phyloP scores from a whole-genome alignment of 2,797 vertebrate genomes.

The Sebastes steindachneri region DNA sequence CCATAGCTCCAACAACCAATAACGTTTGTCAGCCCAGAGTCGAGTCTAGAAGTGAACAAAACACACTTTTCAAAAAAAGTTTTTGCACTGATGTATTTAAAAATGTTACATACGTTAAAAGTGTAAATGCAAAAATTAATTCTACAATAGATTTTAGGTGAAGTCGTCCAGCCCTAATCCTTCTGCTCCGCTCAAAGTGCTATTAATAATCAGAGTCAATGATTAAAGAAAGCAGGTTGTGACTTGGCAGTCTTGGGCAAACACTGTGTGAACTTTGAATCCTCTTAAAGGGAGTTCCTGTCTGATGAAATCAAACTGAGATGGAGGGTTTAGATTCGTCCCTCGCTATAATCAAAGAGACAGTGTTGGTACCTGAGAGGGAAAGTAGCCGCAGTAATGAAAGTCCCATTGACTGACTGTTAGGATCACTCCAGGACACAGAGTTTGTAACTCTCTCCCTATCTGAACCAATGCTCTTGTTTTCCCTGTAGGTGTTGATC shows the following conservation, averaged over 20 bases:
- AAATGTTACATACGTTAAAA: neutral
- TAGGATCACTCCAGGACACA: neutral
- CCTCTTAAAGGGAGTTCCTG: slow-evolving; percentile 19
- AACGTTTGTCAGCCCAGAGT: neutral
- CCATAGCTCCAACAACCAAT: neutral
- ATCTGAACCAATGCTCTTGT: neutral
- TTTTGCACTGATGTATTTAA: too few relatives aligned
- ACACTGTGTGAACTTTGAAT: slow-evolving; percentile 40
- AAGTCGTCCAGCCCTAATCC: neutral
- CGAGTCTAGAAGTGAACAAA: neutral
- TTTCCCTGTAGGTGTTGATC: neutral
- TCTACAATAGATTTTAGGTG: too few relatives aligned
- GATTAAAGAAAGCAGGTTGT: neutral
- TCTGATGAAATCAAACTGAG: slow-evolving; percentile 29
- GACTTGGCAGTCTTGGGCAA: slow-evolving; percentile 12
- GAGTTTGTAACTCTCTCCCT: neutral
- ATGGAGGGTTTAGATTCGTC: neutral
- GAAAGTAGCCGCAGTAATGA: neutral
- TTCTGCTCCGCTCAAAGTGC: neutral
- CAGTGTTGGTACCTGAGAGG: neutral
- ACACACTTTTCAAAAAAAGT: too few relatives aligned
- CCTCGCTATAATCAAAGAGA: neutral
- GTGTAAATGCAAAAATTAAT: neutral
- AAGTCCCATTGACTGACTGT: neutral
- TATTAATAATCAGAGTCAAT: neutral